Evolutionary conservation across 2,113 vertebrate genomes (phyloP), one percentile per base, ranked within the genome.

Genomic region (Eptesicus fuscus): DNA sequence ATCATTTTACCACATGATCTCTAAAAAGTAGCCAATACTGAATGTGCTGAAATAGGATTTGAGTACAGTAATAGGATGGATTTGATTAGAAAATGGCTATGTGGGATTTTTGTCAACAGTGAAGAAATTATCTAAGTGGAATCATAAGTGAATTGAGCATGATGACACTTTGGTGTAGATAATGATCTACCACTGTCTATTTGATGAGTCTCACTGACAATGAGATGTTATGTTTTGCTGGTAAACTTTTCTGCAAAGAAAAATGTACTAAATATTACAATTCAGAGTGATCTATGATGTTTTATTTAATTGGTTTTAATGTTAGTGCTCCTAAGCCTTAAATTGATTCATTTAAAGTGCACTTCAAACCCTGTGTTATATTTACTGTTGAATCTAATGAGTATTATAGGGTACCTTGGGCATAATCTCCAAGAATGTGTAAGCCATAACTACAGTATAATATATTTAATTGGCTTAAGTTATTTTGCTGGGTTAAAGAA

Each of bases 11-110:
- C 73, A 74, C 80, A 35, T 95, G 40, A 70, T 93, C 61, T 90
- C 90, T 90, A 65, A 63, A 79, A 44, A 92, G 30, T 69, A 94
- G 42, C 25, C 40, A 87, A 32, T 82, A 61, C 51, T 78, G 79
- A 93, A 80, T 73, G 76, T 90, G 40, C 83, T 96, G 17, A 96
- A 93, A 83, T 84, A 91, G 73, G 37, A 83, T 88, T 90, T 87
- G 32, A 76, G 82, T 78, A 82, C 22, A 92, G 73, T 93, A 94
- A 93, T 49, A 78, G 63, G 25, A 61, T 85, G 90, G 65, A 83
- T 83, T 93, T 96, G 90, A 92, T 95, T 90, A 86, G 82, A 88
- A 96, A 93, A 96, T 56, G 84, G 70, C 77, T 59, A 42, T 59
- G 47, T 73, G 82, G 77, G 42, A 56, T 88, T 96, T 83, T 95